Base-by-base conservation (phyloP, 2,888 invertebrate genomes). In the Trichogramma dendrolimi region DNA sequence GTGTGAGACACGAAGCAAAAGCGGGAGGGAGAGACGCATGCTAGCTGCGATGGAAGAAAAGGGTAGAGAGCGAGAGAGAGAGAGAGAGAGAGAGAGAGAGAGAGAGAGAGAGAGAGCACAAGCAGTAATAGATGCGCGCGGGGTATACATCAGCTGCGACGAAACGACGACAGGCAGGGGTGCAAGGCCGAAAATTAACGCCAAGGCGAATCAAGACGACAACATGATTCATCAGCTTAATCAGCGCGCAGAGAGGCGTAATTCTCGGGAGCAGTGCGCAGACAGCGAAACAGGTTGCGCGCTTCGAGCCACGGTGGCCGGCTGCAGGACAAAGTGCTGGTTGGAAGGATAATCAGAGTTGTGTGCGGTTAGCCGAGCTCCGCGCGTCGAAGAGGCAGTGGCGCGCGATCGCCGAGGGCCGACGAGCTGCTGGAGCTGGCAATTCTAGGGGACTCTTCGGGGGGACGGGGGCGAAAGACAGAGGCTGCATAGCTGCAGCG, bases 211-310 rank as follows among this genome's bases (percentile, higher is more conserved):
- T 79, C 79, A 78, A 79, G 78, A 79, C 77, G 79, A 79, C 79
- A 79, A 79, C 79, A 79, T 79, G 79, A 79, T 79, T 79, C 79
- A 79, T 79, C 79, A 79, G 79, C 79, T 79, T 78, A 79, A 79
- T 79, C 79, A 78, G 79, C 79, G 79, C 79, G 73, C 76, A 77
- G 27, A 27, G 27, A 27, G 27, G 27, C 27, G 27, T 79, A 79
- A 79, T 79, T 79, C 79, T 78, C 78, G 78, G 75, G 75, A 77
- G 75, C 72, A 70, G 27, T 64, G 73, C 14, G 51, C 53, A 47
- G 54, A 40, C 49, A n/a, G 4, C 57, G 51, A 8, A 46, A n/a
- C 38, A 10, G 52, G 58, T 43, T n/a, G 54, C 50, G 52, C 5
- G 57, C 4, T 44, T 3, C 2, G 27, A 27, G 27, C 27, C 27